phyloP scores from a whole-genome alignment of 2,113 vertebrate genomes.

The Nymphicus hollandicus region DNA sequence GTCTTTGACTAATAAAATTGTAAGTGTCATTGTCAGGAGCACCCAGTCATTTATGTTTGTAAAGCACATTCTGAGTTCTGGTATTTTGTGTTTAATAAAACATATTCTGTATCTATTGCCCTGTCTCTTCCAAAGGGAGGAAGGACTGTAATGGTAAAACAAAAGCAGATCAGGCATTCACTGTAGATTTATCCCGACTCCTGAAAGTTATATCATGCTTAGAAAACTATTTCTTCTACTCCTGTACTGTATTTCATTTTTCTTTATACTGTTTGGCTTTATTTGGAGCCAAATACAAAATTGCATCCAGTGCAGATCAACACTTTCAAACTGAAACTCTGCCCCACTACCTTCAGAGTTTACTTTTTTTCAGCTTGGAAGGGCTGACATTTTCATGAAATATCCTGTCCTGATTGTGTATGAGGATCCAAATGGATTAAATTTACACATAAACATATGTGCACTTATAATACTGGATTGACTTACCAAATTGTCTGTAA shows the following conservation, averaged over 20 bases:
- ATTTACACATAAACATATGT: background rate
- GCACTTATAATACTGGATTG: background rate
- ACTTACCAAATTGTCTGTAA: background rate
- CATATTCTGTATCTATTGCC: background rate
- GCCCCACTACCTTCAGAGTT: background rate
- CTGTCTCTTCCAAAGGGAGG: background rate
- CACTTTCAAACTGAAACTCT: background rate
- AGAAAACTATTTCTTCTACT: background rate
- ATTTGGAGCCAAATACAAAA: background rate
- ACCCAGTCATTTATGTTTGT: background rate
- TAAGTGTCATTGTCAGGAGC: background rate
- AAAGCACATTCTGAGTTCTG: background rate
- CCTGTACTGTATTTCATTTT: background rate
- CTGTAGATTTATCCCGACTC: background rate
- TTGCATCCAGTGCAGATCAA: background rate
- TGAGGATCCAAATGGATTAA: background rate
- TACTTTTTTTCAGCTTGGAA: background rate
- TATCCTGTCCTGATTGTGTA: background rate
- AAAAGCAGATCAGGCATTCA: background rate
- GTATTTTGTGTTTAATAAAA: background rate
- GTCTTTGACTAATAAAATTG: background rate
- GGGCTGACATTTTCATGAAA: background rate
- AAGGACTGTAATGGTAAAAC: background rate
- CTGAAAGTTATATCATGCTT: background rate
- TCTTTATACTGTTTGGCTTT: background rate